These are phyloP conservation scores for Radopholus similis DNA, from an alignment of 1,140 invertebrate species.

Conservation along the genomic window DNA sequence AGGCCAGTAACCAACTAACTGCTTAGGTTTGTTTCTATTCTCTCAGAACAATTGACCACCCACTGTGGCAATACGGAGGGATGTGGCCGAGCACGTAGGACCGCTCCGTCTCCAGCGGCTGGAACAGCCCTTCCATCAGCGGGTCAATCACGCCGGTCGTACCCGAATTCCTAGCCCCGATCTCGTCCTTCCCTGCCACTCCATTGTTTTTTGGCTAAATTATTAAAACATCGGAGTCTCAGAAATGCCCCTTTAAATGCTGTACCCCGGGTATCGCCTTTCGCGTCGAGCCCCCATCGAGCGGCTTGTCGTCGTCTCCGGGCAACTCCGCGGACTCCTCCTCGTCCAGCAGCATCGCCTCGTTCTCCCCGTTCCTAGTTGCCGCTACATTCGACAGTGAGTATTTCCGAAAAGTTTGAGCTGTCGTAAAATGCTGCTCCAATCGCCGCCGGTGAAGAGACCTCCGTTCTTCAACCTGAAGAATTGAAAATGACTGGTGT, in stretches of 20 bases:
- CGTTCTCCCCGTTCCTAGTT: not conserved
- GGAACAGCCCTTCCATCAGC: constrained; percentile 8
- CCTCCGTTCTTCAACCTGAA: not conserved
- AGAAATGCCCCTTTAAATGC: too few relatives aligned
- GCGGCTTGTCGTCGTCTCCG: too few relatives aligned
- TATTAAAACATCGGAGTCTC: too few relatives aligned
- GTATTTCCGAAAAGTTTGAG: not conserved
- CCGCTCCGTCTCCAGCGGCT: constrained; percentile 4
- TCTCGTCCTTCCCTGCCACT: not conserved
- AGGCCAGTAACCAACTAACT: not conserved
- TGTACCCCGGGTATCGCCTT: too few relatives aligned
- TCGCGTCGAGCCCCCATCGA: too few relatives aligned
- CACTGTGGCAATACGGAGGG: constrained; percentile 12
- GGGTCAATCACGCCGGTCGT: not conserved
- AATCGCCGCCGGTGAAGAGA: not conserved
- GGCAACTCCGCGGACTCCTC: too few relatives aligned
- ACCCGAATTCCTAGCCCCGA: too few relatives aligned
- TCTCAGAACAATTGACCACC: not conserved
- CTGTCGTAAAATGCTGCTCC: not conserved
- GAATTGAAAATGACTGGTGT: too few relatives aligned
- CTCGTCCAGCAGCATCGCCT: not conserved
- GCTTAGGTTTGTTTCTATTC: not conserved
- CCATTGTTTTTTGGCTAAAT: not conserved
- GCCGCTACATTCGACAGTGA: not conserved
- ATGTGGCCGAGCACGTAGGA: constrained; percentile 5